phyloP scores from a whole-genome alignment of 2,113 vertebrate species.

The Corapipo altera region DNA sequence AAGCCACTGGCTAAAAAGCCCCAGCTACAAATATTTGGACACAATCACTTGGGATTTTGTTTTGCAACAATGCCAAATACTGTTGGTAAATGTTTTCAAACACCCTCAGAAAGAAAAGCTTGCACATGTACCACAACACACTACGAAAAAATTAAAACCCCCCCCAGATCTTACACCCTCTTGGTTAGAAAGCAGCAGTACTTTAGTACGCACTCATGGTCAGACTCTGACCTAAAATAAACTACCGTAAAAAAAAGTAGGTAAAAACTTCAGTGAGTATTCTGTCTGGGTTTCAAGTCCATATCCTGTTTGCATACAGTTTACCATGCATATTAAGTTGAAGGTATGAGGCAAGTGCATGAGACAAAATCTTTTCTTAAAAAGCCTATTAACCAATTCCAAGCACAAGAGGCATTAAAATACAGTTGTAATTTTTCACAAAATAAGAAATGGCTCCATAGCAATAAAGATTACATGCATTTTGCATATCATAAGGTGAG shows the following conservation, averaged over 20 bases:
- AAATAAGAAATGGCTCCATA: rapidly evolving
- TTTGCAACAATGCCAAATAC: not conserved
- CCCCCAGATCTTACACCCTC: not conserved
- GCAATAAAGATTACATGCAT: not conserved
- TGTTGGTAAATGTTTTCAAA: not conserved
- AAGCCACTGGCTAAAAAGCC: not conserved
- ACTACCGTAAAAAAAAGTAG: not conserved
- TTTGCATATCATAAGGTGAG: not conserved
- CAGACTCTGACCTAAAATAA: not conserved
- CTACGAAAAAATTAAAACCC: not conserved
- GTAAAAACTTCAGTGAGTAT: not conserved
- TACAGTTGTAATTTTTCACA: not conserved
- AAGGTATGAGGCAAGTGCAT: not conserved
- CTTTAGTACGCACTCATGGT: not conserved
- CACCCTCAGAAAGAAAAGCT: not conserved
- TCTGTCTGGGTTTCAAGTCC: not conserved
- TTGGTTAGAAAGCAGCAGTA: not conserved
- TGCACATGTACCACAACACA: not conserved
- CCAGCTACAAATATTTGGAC: not conserved
- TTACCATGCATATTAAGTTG: not conserved
- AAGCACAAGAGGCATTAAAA: not conserved
- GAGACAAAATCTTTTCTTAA: not conserved
- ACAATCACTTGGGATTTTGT: not conserved
- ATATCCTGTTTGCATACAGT: not conserved
- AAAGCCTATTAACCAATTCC: not conserved